A percentile compares a stretch with the other conserved stretches of the same genome.
These are phyloP conservation scores for Nanorana parkeri DNA, from an alignment of 2,113 vertebrate genomes.

Conservation along the genomic window DNA sequence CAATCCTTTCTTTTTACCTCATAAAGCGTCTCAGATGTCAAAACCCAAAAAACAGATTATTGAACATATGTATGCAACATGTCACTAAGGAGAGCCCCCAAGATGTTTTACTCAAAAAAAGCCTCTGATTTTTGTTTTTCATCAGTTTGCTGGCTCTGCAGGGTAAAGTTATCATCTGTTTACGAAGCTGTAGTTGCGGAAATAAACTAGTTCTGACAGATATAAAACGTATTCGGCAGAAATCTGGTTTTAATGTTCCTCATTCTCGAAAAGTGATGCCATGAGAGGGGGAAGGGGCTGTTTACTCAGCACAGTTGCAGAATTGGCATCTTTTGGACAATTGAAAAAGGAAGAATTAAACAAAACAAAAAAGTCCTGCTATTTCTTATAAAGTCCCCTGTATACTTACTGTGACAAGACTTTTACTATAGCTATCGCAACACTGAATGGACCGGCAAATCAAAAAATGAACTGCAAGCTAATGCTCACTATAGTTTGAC, in stretches of 20 bases:
- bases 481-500: too few relatives aligned
- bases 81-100: too few relatives aligned
- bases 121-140: constrained; percentile 19
- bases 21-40: too few relatives aligned
- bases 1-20: too few relatives aligned
- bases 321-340: constrained; percentile 10
- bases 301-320: background rate
- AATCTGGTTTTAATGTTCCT: constrained; percentile 53
- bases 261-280: constrained; percentile 1
- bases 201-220: constrained; percentile 44
- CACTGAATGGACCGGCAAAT: too few relatives aligned
- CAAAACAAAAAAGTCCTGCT: background rate
- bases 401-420: too few relatives aligned
- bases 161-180: constrained; percentile 22
- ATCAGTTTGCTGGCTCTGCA: constrained; percentile 1
- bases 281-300: constrained; percentile 1
- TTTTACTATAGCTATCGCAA: too few relatives aligned
- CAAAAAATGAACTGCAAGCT: too few relatives aligned
- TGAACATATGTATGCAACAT: too few relatives aligned
- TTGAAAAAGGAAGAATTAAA: background rate
- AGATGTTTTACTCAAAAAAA: too few relatives aligned
- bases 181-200: constrained; percentile 6
- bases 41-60: too few relatives aligned
- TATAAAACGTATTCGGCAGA: constrained; percentile 28
- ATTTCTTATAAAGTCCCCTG: too few relatives aligned